Conservation (phyloP, 2,113 vertebrate species). For the Megalops atlanticus region DNA sequence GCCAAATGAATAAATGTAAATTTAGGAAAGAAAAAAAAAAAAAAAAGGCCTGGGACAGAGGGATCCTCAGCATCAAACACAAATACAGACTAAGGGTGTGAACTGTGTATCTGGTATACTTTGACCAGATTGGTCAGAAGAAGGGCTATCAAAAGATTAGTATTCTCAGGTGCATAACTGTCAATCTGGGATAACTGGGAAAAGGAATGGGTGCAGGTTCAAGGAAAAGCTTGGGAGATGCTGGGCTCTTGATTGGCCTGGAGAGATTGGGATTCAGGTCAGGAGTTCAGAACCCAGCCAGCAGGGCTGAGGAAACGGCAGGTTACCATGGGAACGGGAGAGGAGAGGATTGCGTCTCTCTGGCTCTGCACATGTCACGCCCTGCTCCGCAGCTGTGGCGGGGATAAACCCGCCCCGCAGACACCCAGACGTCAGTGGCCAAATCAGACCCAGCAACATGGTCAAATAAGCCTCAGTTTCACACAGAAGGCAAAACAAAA, state of each 20-base stretch:
- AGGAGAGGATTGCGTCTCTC: background rate
- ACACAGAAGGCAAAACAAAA: background rate
- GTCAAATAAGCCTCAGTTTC: background rate
- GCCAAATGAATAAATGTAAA: too few species aligned
- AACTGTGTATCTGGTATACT: too few species aligned
- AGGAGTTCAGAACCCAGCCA: background rate
- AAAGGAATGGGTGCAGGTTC: background rate
- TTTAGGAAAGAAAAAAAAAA: constrained; percentile 17
- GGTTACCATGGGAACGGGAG: constrained; percentile 33
- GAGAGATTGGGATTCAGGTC: constrained; percentile 17
- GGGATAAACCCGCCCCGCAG: background rate
- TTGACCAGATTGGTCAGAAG: background rate
- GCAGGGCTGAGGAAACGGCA: constrained; percentile 21
- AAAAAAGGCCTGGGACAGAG: background rate
- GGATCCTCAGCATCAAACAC: too few species aligned
- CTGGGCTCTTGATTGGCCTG: background rate
- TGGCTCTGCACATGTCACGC: background rate
- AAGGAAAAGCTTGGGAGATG: background rate
- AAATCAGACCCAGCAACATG: background rate
- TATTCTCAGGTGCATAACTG: background rate
- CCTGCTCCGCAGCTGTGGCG: background rate
- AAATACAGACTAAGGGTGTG: background rate
- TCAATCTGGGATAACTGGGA: background rate
- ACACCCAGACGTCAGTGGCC: background rate
- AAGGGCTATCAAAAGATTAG: background rate